These are phyloP conservation scores for Casuarius casuarius DNA, from an alignment of 2,113 vertebrate species.

Conservation along the genomic window DNA sequence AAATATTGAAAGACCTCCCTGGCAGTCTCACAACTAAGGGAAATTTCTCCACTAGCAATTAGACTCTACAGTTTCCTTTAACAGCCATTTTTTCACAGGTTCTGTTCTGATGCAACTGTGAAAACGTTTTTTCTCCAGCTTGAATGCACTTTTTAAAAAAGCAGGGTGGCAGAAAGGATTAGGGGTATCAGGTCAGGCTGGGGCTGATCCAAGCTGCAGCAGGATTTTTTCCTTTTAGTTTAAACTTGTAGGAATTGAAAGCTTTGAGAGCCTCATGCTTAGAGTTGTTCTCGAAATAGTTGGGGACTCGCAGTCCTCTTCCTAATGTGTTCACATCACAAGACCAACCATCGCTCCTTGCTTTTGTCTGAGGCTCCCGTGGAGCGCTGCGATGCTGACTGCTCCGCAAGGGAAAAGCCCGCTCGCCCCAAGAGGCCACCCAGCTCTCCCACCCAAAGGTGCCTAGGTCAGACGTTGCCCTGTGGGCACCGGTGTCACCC, in stretches of 20 bases:
- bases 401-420: not conserved
- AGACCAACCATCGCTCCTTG: not conserved
- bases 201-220: slow-evolving; percentile 1
- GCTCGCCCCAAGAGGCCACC: not conserved
- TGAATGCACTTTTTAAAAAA: not conserved
- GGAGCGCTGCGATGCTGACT: not conserved
- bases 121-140: slow-evolving; percentile 23
- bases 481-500: not conserved
- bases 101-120: not conserved
- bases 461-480: not conserved
- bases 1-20: not conserved
- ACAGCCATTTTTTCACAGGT: not conserved
- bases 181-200: slow-evolving; percentile 25
- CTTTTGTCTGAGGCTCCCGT: slow-evolving; percentile 16
- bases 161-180: not conserved
- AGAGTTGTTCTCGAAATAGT: slow-evolving; percentile 10
- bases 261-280: slow-evolving; percentile 19
- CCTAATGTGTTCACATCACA: slow-evolving; percentile 43
- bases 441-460: not conserved
- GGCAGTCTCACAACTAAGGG: not conserved
- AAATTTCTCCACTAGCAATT: not conserved
- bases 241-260: not conserved
- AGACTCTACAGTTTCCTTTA: not conserved
- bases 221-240: not conserved
- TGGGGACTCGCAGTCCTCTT: not conserved